These are phyloP conservation scores for Tolmerus cingulatus DNA, from an alignment of 2,888 invertebrate species.

Conservation along the genomic window DNA sequence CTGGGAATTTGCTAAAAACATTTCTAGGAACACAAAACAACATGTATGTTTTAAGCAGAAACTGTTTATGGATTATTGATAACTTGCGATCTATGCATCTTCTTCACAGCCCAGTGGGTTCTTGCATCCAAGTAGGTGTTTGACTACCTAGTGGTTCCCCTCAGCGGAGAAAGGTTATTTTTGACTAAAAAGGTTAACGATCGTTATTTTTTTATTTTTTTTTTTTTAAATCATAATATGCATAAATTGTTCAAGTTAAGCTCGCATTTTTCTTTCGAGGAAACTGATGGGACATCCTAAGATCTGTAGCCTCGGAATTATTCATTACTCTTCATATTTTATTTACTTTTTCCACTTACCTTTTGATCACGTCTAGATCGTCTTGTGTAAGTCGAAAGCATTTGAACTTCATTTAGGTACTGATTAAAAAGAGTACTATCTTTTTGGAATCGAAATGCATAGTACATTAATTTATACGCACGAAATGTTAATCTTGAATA, in stretches of 20 bases:
- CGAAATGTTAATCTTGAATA: background rate
- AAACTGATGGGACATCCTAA: background rate
- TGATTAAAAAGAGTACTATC: background rate
- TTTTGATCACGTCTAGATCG: background rate
- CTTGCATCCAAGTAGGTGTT: background rate
- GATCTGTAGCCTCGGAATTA: background rate
- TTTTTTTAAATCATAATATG: background rate
- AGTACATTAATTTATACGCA: background rate
- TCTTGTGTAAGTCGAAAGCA: background rate
- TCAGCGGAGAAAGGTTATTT: background rate
- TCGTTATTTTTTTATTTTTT: background rate
- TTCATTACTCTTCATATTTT: background rate
- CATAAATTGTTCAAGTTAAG: background rate
- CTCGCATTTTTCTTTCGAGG: background rate
- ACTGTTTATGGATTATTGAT: background rate
- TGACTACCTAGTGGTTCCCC: background rate
- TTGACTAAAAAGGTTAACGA: background rate
- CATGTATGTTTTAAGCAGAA: background rate
- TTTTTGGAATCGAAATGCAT: background rate
- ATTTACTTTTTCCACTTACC: background rate
- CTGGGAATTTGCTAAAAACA: background rate
- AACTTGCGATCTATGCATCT: background rate
- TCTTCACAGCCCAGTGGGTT: background rate
- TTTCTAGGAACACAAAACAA: background rate
- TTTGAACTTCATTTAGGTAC: background rate